Evolutionary conservation across 2,797 vertebrate species (phyloP), one percentile per base, ranked within the genome.

Genomic region (Myotis vivesi): DNA sequence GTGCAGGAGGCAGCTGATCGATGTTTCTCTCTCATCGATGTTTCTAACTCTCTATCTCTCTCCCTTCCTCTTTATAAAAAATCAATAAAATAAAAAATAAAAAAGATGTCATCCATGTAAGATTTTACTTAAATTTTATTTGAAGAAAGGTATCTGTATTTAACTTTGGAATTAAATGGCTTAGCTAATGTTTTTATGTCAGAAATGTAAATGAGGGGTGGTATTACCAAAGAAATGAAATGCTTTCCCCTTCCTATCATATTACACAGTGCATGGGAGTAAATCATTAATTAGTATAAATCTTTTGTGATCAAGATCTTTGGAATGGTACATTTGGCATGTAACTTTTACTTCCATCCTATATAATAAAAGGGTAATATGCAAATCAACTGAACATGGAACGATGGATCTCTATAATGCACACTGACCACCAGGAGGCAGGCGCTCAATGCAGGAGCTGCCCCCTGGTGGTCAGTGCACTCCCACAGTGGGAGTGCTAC

Each of bases 51-150:
- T n/a, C n/a, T n/a, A n/a, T n/a, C n/a, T n/a, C n/a, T n/a, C n/a
- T n/a, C n/a, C n/a, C n/a, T n/a, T n/a, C n/a, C n/a, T n/a, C n/a
- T n/a, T n/a, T n/a, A n/a, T n/a, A n/a, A n/a, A n/a, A n/a, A n/a
- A n/a, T n/a, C n/a, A n/a, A n/a, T n/a, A n/a, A n/a, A n/a, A n/a
- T n/a, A n/a, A n/a, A n/a, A n/a, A n/a, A n/a, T n/a, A n/a, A n/a
- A n/a, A n/a, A 91, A 64, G 13, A 75, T 82, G 33, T 19, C 30
- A 62, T 86, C 38, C 12, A 13, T 44, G 44, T 53, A 33, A 88
- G 41, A 89, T 87, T 93, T 84, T 53, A 53, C 53, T 84, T 46
- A 68, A 68, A 85, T 92, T 92, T 38, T 85, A 81, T 87, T 91
- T 84, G 66, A 89, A 89, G 62, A 66, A 93, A 84, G 41, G 11